Base-by-base conservation (phyloP, 2,113 vertebrate species). In the Plestiodon gilberti region DNA sequence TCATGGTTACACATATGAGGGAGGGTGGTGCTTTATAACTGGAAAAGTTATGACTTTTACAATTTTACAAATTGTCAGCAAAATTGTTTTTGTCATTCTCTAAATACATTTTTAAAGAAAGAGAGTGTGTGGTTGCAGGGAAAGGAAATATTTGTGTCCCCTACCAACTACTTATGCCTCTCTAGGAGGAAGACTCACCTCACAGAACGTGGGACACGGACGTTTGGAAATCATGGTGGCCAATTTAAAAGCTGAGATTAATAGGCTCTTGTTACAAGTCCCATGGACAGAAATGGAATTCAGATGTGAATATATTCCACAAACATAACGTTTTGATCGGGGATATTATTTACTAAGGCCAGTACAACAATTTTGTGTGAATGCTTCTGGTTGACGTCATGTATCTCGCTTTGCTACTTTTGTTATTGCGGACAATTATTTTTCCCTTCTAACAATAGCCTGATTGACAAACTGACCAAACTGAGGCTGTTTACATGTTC, bases 401-500 rank as follows among this genome's bases (percentile, higher is more conserved):
- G 7, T 33, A 17, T 23, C 43, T 52, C 64, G 38, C 33, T 14
- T 23, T 64, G 52, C 18, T 88, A 20, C 83, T 89, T 57, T 59
- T 84, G n/a, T n/a, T n/a, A n/a, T 64, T 70, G 62, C 23, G 33
- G 52, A 55, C 9, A 79, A 85, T 85, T 88, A 81, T 7, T 84
- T 67, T 81, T 55, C 35, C 81, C 43, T 6, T 23, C n/a, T 11
- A 70, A 61, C 18, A 79, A 70, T 30, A 25, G 10, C 11, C 6
- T 25, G 22, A 2, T 88, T 90, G 78, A 73, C 35, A 69, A 93
- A 2, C n/a, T 28, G 62, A 23, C 59, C 17, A 6, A 83, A 83
- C 17, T 62, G 71, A 64, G 57, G 38, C 57, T 75, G 28, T 62
- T 75, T 84, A 75, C 59, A 33, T 81, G 88, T 90, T 89, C 48